Evolutionary conservation across 2,113 vertebrate genomes (phyloP), one percentile per base, ranked within the genome.

Genomic region (Atlantisia rogersi): DNA sequence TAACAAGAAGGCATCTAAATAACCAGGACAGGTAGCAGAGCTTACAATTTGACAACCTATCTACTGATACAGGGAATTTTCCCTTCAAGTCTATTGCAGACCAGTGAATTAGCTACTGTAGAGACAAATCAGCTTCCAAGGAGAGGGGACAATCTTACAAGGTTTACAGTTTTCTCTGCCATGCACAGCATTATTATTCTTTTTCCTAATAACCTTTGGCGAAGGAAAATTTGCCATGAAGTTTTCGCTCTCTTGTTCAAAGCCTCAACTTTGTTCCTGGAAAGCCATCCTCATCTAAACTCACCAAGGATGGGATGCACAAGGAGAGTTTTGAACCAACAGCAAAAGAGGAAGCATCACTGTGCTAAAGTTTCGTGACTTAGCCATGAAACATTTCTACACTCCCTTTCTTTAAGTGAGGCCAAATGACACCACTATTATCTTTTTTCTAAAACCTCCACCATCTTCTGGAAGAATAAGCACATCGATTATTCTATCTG

Each of bases 401-500:
- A 75, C 48, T 2, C 4, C 15, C 46, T 70, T 53, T 86, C 29
- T 46, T 70, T 28, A 82, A 52, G 20, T 6, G 22, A 67, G 42
- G 35, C 13, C 58, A 95, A 76, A 82, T 8, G 7, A 80, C 13
- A 52, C 20, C 28, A 52, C 17, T 42, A 39, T 4, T 39, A 60
- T 71, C 74, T 63, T 53, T 46, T 81, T 74, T 10, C 0, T 52
- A 91, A 55, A 19, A 68, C 26, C 14, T 79, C n/a, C n/a, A 73
- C 12, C 28, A 84, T 56, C 32, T 84, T 86, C 75, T 67, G 74
- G n/a, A 67, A 37, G 21, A 77, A 58, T 14, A 77, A 77, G 15
- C 11, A 53, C 0, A 0, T 10, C 32, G 40, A 12, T 53, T 74
- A 71, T 15, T 67, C 39, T 37, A 29, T 28, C 32, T 64, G 59